phyloP scores from a whole-genome alignment of 2,888 invertebrate genomes.

The Carabus problematicus region DNA sequence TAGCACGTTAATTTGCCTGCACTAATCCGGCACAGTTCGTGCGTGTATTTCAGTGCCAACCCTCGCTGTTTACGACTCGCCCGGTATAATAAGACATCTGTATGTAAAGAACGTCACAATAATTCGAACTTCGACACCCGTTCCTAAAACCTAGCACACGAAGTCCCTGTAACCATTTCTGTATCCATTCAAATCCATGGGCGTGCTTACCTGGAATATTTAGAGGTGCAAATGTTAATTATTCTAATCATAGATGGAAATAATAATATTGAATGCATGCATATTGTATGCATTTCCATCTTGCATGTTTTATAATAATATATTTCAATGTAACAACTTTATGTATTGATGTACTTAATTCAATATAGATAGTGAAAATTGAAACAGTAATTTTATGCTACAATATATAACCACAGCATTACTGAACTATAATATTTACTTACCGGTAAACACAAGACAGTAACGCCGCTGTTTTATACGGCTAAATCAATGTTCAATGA shows the following conservation, averaged over 20 bases:
- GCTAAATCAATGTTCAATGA: slow-evolving; percentile 41
- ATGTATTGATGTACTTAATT: neutral
- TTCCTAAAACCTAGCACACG: neutral
- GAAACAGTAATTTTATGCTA: no score
- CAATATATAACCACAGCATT: no score
- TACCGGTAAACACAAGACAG: no score
- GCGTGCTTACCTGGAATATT: slow-evolving; percentile 5
- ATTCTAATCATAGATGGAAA: neutral
- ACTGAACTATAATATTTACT: no score
- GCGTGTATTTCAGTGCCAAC: neutral
- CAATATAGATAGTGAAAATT: no score
- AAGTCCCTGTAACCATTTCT: neutral
- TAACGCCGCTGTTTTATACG: slow-evolving; percentile 31
- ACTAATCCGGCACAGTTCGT: slow-evolving; percentile 20
- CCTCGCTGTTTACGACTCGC: slow-evolving; percentile 10
- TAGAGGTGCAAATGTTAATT: neutral
- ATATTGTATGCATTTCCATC: no score
- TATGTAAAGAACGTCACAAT: slow-evolving; percentile 41
- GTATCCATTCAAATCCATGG: neutral
- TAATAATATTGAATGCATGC: neutral
- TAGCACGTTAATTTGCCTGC: slow-evolving; percentile 41
- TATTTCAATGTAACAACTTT: neutral
- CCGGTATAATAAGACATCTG: slow-evolving; percentile 38
- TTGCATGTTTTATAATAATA: no score
- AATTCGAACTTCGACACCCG: slow-evolving; percentile 39